Percentiles rank a stretch among this genome's conserved stretches.
These are phyloP conservation scores for Pangasius larnaudii DNA, from an alignment of 2,797 vertebrate genomes.

Conservation along the genomic window DNA sequence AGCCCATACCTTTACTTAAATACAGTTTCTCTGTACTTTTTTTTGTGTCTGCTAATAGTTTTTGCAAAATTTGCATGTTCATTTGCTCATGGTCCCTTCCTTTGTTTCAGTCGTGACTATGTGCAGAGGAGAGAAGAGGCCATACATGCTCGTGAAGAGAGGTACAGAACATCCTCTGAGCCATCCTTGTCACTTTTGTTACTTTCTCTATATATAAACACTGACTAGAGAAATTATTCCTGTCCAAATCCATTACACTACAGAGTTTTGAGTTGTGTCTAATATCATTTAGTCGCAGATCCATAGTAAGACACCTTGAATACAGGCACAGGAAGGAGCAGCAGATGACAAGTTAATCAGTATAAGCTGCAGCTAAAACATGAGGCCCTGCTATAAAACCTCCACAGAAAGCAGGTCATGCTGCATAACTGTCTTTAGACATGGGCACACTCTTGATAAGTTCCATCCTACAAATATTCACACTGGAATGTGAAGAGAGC, in stretches of 20 bases:
- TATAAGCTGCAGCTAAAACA: constrained; percentile 56
- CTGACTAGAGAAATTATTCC: neutral
- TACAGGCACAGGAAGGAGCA: constrained; percentile 8
- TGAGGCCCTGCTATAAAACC: constrained; percentile 63
- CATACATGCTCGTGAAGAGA: constrained; percentile 91
- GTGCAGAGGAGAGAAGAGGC: constrained; percentile 90
- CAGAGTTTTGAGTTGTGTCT: constrained; percentile 16
- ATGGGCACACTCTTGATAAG: constrained; percentile 51
- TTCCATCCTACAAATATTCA: constrained; percentile 2
- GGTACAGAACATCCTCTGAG: constrained; percentile 72
- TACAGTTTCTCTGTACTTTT: neutral
- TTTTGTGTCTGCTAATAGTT: neutral
- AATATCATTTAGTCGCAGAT: constrained; percentile 22
- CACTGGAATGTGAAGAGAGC: neutral
- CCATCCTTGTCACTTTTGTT: neutral
- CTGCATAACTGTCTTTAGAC: constrained; percentile 70
- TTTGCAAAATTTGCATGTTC: neutral
- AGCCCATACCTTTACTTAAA: neutral
- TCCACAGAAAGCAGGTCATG: constrained; percentile 62
- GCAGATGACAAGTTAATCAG: neutral
- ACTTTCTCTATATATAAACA: neutral
- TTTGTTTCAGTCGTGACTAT: constrained; percentile 83
- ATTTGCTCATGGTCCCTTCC: neutral
- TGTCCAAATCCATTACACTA: neutral
- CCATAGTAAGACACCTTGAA: constrained; percentile 47